phyloP scores from a whole-genome alignment of 2,888 invertebrate genomes.

The Camponotus fellah region DNA sequence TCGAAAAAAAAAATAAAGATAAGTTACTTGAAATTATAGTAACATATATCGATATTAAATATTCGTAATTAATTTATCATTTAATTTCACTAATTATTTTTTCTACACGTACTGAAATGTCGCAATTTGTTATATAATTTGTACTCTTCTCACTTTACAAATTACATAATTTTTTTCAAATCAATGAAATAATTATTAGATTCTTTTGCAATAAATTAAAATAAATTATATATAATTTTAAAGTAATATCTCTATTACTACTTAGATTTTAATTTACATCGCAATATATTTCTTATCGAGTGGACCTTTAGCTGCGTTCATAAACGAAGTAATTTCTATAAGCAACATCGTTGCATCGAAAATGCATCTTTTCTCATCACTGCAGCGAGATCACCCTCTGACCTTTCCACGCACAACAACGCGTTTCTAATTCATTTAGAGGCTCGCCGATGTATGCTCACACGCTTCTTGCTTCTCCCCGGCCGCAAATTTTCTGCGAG shows the following conservation, averaged over 20 bases:
- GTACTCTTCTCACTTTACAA: not conserved
- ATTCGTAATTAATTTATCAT: not conserved
- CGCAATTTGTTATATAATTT: not conserved
- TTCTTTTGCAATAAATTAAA: not conserved
- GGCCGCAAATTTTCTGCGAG: constrained; percentile 35
- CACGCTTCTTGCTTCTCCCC: constrained; percentile 30
- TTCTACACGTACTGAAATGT: not conserved
- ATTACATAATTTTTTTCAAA: not conserved
- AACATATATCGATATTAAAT: not conserved
- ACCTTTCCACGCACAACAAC: constrained; percentile 37
- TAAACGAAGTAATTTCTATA: constrained; percentile 9
- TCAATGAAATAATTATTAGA: not conserved
- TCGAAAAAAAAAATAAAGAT: not conserved
- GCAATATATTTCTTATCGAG: not conserved
- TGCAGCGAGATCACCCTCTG: constrained; percentile 20
- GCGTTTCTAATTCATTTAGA: constrained; percentile 52
- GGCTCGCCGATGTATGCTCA: constrained; percentile 23
- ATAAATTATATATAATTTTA: not conserved
- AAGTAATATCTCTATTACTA: constrained; percentile 7
- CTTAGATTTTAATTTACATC: not conserved
- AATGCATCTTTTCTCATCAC: constrained; percentile 33
- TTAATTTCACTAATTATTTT: constrained; percentile 1
- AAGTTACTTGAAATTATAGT: constrained; percentile 7
- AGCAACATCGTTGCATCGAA: constrained; percentile 10
- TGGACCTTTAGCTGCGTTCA: not conserved